Percentiles rank a stretch among this genome's conserved stretches.
phyloP scores from a whole-genome alignment of 2,888 invertebrate genomes.

The Drosophila longiperda region DNA sequence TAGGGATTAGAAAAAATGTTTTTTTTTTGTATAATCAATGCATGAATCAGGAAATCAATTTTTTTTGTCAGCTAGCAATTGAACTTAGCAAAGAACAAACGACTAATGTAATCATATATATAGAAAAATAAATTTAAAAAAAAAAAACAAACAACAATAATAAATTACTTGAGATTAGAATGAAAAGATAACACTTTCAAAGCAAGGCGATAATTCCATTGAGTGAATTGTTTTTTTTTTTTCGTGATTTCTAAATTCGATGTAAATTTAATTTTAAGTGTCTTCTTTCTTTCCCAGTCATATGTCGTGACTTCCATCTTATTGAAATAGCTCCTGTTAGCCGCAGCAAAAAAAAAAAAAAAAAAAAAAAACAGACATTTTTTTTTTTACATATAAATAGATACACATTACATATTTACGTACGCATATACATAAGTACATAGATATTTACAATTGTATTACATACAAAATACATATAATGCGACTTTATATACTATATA shows the following conservation, averaged over 20 bases:
- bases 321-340: slow-evolving; percentile 25
- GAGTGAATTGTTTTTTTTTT: slow-evolving; percentile 7
- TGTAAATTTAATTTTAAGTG: slow-evolving; percentile 5
- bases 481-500: slow-evolving; percentile 17
- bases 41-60: slow-evolving; percentile 45
- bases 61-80: slow-evolving; percentile 42
- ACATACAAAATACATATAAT: slow-evolving; percentile 28
- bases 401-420: slow-evolving; percentile 11
- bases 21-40: slow-evolving; percentile 47
- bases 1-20: slow-evolving; percentile 62
- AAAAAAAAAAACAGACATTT: slow-evolving; percentile 14
- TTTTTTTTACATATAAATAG: slow-evolving; percentile 36
- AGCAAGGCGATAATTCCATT: slow-evolving; percentile 14
- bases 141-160: slow-evolving; percentile 21
- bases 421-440: slow-evolving; percentile 27
- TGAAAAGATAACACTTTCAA: slow-evolving; percentile 7
- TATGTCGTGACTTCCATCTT: slow-evolving; percentile 21
- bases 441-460: slow-evolving; percentile 25
- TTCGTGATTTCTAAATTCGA: slow-evolving; percentile 2
- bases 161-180: slow-evolving; percentile 22
- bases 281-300: slow-evolving; percentile 28
- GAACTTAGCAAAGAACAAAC: slow-evolving; percentile 18
- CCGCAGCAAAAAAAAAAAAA: slow-evolving; percentile 1
- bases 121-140: slow-evolving; percentile 3
- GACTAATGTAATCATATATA: slow-evolving; percentile 28